Evolutionary conservation across 2,113 vertebrate species (phyloP).

Genomic region (Glaucidium brasilianum): DNA sequence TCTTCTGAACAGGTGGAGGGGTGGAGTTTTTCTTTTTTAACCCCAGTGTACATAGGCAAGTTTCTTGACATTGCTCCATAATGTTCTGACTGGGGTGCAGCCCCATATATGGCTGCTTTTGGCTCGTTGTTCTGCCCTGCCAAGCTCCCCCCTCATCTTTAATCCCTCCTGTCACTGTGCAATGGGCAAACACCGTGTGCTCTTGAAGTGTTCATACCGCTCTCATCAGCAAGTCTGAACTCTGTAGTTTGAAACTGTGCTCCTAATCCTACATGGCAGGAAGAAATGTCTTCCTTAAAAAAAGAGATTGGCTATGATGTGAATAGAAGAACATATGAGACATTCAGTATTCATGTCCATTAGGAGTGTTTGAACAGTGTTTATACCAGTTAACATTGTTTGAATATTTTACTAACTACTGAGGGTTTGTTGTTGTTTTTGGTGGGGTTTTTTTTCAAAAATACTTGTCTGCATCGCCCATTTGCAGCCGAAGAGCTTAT

Average conservation of each 20-base stretch:
- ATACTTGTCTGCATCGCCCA: neutral
- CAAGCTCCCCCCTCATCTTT: fast-evolving
- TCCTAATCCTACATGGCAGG: neutral
- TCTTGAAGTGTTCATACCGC: neutral
- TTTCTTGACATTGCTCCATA: neutral
- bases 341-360: neutral
- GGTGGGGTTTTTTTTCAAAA: neutral
- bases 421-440: too few species aligned
- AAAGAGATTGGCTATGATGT: neutral
- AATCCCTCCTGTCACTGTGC: neutral
- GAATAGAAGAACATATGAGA: neutral
- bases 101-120: neutral
- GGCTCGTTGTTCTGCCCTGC: neutral
- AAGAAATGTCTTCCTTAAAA: neutral
- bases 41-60: neutral
- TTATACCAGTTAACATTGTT: neutral
- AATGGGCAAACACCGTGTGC: neutral
- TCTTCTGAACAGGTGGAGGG: neutral
- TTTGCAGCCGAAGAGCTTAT: neutral
- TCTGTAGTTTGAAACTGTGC: neutral
- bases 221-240: neutral
- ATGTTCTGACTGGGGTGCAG: neutral
- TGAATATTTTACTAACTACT: neutral
- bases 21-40: neutral
- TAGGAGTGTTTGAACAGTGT: neutral